phyloP scores from a whole-genome alignment of 2,888 invertebrate genomes.

The Athalia rosae region DNA sequence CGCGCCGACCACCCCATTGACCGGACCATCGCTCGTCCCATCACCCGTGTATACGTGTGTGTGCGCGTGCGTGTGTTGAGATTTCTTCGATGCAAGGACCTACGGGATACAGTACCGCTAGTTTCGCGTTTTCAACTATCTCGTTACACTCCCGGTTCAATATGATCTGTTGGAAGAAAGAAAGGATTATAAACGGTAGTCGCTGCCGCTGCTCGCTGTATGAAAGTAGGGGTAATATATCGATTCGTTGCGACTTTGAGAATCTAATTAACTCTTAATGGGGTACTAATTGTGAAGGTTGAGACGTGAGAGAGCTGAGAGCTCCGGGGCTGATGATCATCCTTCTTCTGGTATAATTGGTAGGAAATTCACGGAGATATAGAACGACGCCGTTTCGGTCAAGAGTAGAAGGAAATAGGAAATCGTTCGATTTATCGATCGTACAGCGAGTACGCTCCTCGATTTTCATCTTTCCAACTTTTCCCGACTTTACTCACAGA shows the following conservation, averaged over 20 bases:
- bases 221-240: not conserved
- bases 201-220: no score
- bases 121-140: no score
- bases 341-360: not conserved
- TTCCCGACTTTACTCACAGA: not conserved
- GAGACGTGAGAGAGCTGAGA: not conserved
- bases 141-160: no score
- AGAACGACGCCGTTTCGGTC: not conserved
- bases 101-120: no score
- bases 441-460: not conserved
- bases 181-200: no score
- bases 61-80: no score
- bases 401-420: not conserved
- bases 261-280: slow-evolving; percentile 38
- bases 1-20: slow-evolving; percentile 40
- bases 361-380: slow-evolving; percentile 19
- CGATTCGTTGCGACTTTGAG: slow-evolving; percentile 12
- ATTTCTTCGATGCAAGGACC: no score
- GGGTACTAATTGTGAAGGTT: slow-evolving; percentile 22
- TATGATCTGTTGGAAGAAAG: no score
- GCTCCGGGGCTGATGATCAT: not conserved
- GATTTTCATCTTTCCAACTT: not conserved
- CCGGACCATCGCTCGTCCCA: slow-evolving; percentile 41
- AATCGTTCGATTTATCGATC: not conserved
- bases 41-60: slow-evolving; percentile 20